phyloP scores from a whole-genome alignment of 2,113 vertebrate species.

The Plestiodon gilberti region DNA sequence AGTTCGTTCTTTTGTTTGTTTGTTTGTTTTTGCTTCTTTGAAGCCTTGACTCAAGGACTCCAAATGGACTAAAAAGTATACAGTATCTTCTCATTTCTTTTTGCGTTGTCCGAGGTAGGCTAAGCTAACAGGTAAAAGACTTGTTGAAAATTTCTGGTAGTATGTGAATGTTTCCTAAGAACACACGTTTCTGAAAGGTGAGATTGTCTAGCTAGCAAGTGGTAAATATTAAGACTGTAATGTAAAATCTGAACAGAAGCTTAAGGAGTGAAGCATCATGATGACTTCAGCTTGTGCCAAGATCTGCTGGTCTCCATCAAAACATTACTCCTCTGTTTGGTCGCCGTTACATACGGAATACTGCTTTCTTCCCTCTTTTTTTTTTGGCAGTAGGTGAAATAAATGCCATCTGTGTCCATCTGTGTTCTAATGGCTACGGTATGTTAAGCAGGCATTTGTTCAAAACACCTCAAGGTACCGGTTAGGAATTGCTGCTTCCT shows the following conservation, averaged over 20 bases:
- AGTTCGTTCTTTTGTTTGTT: not conserved
- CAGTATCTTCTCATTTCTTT: not conserved
- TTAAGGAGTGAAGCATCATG: not conserved
- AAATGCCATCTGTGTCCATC: accelerated
- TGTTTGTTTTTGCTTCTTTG: not conserved
- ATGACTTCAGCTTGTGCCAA: not conserved
- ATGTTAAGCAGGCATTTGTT: accelerated
- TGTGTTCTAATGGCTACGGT: not conserved
- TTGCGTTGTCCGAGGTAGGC: not conserved
- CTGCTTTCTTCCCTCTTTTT: not conserved
- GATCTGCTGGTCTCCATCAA: not conserved
- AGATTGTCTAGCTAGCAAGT: not conserved
- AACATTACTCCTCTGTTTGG: not conserved
- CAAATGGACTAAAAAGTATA: not conserved
- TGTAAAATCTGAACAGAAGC: not conserved
- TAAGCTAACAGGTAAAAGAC: not conserved
- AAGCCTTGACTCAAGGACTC: not conserved
- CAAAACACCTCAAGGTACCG: not conserved
- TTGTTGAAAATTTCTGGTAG: not conserved
- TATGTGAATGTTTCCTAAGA: not conserved
- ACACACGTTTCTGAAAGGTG: not conserved
- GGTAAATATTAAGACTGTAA: not conserved
- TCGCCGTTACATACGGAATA: not conserved
- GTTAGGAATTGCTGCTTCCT: not conserved
- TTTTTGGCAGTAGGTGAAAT: accelerated